Evolutionary conservation across 2,888 invertebrate species (phyloP), one percentile per base, ranked within the genome.

Genomic region (Scaeva pyrastri): DNA sequence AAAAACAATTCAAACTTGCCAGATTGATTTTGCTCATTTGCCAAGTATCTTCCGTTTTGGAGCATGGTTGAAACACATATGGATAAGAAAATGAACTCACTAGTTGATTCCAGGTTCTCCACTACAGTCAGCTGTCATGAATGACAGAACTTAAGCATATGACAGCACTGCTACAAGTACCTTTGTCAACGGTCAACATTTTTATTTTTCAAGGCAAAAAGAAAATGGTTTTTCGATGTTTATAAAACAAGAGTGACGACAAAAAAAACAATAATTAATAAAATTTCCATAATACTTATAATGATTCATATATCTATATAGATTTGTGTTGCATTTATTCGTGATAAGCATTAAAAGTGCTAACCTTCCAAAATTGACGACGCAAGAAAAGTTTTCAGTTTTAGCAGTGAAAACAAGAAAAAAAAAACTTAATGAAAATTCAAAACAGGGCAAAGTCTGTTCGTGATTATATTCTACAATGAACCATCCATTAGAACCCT

Each of bases 401-500:
- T 19, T 4, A 21, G 58, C 39, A 14, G 39, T 39, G 39, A 36
- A 26, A 23, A 23, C 21, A 23, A 23, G 19, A 48, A 50, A 80
- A 12, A 1, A 48, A 11, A 68, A 76, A 68, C 19, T 76, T 68
- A 19, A 85, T 77, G 60, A 72, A 62, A 70, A 73, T 68, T 39
- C 55, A 10, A 64, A 74, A 48, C 71, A 48, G 76, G 62, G 68
- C 81, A 81, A 85, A 85, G 80, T 85, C 81, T 76, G 58, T 45
- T 75, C 56, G 70, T 16, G 16, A 64, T 58, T 77, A 50, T 70
- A 23, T 68, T 77, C 52, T 19, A 81, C 21, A 64, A 85, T 85
- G 85, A 81, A 77, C 76, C 73, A 85, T 55, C 76, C 66, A 36
- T 52, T 81, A 60, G 85, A 85, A 41, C 58, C 72, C n/a, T 80